Evolutionary conservation across 2,113 vertebrate species (phyloP).

Genomic region (Carassius gibelio): DNA sequence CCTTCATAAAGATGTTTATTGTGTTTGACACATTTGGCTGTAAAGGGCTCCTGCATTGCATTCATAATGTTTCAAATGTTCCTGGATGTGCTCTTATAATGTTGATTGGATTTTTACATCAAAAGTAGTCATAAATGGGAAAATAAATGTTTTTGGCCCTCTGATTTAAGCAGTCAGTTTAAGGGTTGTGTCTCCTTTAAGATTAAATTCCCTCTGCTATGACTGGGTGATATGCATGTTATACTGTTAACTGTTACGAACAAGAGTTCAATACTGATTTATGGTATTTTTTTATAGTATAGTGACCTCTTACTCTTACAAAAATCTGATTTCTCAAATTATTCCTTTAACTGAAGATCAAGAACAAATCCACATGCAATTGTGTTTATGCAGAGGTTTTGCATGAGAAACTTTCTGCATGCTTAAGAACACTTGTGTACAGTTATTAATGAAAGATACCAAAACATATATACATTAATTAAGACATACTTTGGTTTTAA

Average conservation of each 20-base stretch:
- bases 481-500: background rate
- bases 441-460: background rate
- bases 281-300: background rate
- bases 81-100: background rate
- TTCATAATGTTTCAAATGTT: background rate
- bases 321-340: background rate
- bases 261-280: background rate
- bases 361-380: background rate
- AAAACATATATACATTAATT: background rate
- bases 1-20: background rate
- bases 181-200: too few relatives aligned
- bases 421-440: background rate
- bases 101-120: background rate
- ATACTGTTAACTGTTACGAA: background rate
- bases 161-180: too few relatives aligned
- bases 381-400: background rate
- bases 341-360: background rate
- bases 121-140: background rate
- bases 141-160: background rate
- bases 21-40: background rate
- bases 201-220: too few relatives aligned
- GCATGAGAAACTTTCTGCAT: background rate
- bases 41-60: background rate
- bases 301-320: background rate
- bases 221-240: background rate